Conservation (phyloP, 1,140 invertebrate species). For the Neodiprion pinetum region DNA sequence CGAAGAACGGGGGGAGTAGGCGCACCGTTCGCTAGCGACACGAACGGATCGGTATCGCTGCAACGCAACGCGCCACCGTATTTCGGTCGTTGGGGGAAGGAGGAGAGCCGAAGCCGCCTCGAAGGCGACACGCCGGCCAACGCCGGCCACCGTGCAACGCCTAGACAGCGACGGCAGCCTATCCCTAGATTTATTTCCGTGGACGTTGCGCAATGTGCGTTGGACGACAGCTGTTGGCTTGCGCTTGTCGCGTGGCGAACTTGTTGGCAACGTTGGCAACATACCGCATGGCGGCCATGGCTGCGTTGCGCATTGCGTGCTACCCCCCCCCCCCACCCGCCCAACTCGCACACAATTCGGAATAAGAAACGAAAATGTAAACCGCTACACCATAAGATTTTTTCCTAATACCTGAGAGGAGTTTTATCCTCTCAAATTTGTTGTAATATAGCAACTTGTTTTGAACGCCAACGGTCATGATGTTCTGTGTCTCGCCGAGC, state of each 20-base stretch:
- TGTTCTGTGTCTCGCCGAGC: not conserved
- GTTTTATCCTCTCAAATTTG: not conserved
- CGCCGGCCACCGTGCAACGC: not conserved
- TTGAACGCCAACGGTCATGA: not conserved
- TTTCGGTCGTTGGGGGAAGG: not conserved
- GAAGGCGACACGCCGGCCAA: not conserved
- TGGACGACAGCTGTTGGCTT: conserved; percentile 6
- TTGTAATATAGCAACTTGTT: not conserved
- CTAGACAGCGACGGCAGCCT: not conserved
- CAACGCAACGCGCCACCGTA: not conserved
- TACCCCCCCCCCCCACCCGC: not conserved
- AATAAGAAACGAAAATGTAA: not conserved
- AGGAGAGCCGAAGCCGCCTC: no score
- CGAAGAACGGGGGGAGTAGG: not conserved
- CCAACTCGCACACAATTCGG: no score
- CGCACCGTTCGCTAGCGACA: not conserved
- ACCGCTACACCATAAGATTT: not conserved
- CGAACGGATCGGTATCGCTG: not conserved
- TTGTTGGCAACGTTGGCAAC: conserved; percentile 6
- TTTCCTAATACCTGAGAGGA: not conserved
- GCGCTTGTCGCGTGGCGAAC: not conserved
- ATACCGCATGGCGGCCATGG: not conserved
- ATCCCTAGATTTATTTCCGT: conserved; percentile 7
- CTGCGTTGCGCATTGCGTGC: not conserved
- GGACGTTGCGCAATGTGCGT: not conserved